These are phyloP conservation scores for Lasioglossum marginatum DNA, from an alignment of 2,888 invertebrate species.

Conservation along the genomic window DNA sequence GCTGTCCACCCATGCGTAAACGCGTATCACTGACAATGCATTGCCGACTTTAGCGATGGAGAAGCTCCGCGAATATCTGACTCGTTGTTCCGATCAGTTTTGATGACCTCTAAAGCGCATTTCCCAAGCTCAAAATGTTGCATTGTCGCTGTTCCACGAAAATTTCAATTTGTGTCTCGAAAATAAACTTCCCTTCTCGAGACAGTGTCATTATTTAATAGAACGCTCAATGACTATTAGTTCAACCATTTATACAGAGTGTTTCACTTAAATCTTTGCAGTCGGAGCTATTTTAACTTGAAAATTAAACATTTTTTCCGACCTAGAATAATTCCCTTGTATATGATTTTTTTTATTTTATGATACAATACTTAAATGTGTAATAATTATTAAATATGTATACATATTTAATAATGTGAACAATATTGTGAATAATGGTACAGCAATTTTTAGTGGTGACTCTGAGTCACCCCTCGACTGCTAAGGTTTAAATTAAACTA, in stretches of 20 bases:
- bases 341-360: too few species aligned
- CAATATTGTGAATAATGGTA: too few species aligned
- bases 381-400: too few species aligned
- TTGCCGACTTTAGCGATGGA: conserved; percentile 28
- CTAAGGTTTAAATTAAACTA: neutral
- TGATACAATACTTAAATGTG: too few species aligned
- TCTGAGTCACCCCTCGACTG: too few species aligned
- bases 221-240: neutral
- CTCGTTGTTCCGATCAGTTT: neutral
- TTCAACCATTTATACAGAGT: neutral
- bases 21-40: conserved; percentile 49
- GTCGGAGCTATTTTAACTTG: too few species aligned
- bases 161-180: neutral
- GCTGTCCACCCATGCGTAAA: conserved; percentile 47
- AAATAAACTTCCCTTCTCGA: neutral
- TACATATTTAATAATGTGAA: too few species aligned
- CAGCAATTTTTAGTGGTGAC: too few species aligned
- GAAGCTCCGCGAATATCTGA: conserved; percentile 2
- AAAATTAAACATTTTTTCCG: too few species aligned
- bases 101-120: neutral
- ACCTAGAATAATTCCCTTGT: too few species aligned
- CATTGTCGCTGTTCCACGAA: neutral
- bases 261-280: neutral
- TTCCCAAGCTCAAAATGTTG: neutral
- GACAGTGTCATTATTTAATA: neutral